Base-by-base conservation (phyloP, 2,888 invertebrate genomes). In the Leptodirus hochenwartii region DNA sequence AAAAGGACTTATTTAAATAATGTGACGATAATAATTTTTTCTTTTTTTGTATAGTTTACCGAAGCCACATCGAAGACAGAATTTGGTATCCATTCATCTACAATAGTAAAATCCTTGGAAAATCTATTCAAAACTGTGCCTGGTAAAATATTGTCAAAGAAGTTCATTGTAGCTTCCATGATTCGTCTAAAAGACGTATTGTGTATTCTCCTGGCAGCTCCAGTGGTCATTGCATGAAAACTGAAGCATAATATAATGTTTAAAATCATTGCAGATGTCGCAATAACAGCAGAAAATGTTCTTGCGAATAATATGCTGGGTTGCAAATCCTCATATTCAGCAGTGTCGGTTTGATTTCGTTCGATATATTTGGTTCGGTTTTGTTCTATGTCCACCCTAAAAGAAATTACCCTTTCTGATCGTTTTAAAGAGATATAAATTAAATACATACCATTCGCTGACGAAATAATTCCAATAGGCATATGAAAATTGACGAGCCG, bases 121-220 rank as follows among this genome's bases (percentile, higher is more conserved):
- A 44, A 43, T 24, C 43, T 17, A 30, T 44, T 45, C 8, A 44
- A 33, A 22, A 45, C 38, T 22, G 41, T 45, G 15, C 43, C 44
- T 2, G 43, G 39, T 14, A 40, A 31, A 31, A 41, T 34, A 2
- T 17, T 24, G 22, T 42, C 41, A 17, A 41, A 43, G 37, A 46
- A 43, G 5, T 27, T 34, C 39, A 44, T 42, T 6, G 35, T 32
- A 4, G 43, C 43, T 13, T 35, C 33, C 5, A 42, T 33, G 9
- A 45, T 33, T 23, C 30, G 38, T 3, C 36, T 25, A 28, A 45
- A 38, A 8, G 39, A 32, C 4, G 24, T 32, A 15, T 37, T 33
- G 24, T 45, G 45, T 6, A 45, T 33, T n/a, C 33, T 37, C 12
- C 31, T 40, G 6, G 47, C 46, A 4, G 46, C 45, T 13, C 39